Conservation (phyloP, 2,888 invertebrate species). For the Fragum fragum region DNA sequence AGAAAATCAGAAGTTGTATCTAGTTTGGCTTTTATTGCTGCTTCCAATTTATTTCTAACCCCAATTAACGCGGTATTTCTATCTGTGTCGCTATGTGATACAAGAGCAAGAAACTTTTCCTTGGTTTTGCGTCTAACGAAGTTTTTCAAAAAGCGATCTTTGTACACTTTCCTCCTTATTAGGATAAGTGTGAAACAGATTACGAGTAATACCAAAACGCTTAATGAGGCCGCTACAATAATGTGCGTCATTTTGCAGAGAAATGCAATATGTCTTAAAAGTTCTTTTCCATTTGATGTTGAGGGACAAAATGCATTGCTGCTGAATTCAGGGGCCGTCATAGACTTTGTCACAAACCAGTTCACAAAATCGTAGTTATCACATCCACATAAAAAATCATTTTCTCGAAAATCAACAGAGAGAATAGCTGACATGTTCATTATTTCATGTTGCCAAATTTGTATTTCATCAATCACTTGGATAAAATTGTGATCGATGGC, state of each 20-base stretch:
- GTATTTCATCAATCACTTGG: too few species aligned
- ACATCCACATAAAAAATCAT: too few species aligned
- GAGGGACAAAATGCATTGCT: too few species aligned
- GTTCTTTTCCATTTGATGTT: not conserved
- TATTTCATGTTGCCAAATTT: too few species aligned
- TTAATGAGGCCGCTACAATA: not conserved
- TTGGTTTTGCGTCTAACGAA: not conserved
- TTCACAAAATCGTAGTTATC: too few species aligned
- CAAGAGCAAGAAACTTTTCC: not conserved
- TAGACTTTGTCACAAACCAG: not conserved
- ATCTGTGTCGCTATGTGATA: not conserved
- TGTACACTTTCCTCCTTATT: too few species aligned
- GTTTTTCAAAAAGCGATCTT: not conserved
- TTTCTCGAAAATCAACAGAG: too few species aligned
- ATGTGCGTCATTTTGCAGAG: not conserved
- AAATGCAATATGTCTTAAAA: not conserved
- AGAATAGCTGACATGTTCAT: too few species aligned
- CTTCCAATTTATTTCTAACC: not conserved
- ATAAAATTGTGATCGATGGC: too few species aligned
- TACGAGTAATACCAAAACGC: too few species aligned
- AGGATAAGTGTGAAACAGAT: too few species aligned
- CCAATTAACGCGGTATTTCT: not conserved
- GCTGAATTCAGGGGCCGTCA: too few species aligned
- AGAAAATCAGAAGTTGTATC: not conserved
- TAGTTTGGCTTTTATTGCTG: not conserved